Conservation (phyloP, 1,140 invertebrate genomes). For the Elymnias hypermnestra region DNA sequence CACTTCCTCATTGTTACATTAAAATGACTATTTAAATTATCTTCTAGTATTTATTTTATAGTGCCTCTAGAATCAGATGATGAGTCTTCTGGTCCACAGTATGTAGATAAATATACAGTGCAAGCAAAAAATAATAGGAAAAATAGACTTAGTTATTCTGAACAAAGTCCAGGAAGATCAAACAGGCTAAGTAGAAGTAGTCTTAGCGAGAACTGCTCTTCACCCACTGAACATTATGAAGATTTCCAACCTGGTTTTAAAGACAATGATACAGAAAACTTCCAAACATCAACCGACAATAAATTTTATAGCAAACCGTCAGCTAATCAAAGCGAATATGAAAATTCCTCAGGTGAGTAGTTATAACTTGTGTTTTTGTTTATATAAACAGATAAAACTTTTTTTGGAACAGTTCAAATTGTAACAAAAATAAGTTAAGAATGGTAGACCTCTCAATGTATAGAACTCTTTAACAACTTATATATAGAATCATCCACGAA, state of each 20-base stretch:
- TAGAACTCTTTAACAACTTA: no score
- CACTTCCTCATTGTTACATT: no score
- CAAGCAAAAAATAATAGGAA: conserved; percentile 26
- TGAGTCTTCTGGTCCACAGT: conserved; percentile 38
- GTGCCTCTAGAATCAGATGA: conserved; percentile 52
- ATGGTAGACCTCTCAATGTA: no score
- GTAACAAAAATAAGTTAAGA: no score
- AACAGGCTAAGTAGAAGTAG: conserved; percentile 56
- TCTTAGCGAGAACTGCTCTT: conserved; percentile 66
- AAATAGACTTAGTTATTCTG: conserved; percentile 30
- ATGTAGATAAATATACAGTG: conserved; percentile 19
- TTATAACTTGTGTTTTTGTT: not conserved
- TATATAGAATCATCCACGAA: no score
- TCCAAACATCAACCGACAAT: conserved; percentile 38
- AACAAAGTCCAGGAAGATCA: conserved; percentile 34
- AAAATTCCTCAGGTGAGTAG: not conserved
- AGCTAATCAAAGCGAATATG: conserved; percentile 16
- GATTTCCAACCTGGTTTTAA: conserved; percentile 47
- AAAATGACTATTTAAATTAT: no score
- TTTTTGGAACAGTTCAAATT: no score
- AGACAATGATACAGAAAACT: conserved; percentile 42
- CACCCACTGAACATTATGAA: conserved; percentile 58
- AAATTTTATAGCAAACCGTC: conserved; percentile 39
- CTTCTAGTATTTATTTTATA: conserved; percentile 14
- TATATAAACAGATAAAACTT: no score